Conservation (phyloP, 2,888 invertebrate genomes). For the Acleris cristana region DNA sequence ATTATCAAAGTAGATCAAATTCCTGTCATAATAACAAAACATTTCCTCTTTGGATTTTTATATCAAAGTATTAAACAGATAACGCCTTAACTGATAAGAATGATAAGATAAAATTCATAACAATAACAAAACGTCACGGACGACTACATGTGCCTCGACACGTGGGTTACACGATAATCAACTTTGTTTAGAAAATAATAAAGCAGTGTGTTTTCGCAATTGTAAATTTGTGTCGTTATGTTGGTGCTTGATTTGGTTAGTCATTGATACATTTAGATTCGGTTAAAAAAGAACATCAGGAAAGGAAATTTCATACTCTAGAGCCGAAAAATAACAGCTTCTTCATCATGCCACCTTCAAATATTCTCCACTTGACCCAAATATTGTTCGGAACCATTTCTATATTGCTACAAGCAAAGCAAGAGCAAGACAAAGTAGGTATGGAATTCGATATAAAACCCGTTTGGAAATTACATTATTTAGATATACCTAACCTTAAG, state of each 20-base stretch:
- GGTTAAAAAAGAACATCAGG: too few species aligned
- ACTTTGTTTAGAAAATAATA: slow-evolving; percentile 1
- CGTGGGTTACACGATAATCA: not conserved
- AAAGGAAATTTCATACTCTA: too few species aligned
- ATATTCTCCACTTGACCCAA: too few species aligned
- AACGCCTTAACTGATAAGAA: slow-evolving; percentile 21
- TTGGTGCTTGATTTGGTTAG: not conserved
- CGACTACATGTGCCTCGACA: not conserved
- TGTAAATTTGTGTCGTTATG: not conserved
- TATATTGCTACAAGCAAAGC: too few species aligned
- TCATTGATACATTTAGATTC: not conserved
- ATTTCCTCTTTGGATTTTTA: slow-evolving; percentile 1
- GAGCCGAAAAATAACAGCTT: too few species aligned
- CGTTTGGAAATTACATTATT: too few species aligned
- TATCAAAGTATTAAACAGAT: slow-evolving; percentile 10
- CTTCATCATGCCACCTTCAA: too few species aligned
- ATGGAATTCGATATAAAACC: too few species aligned
- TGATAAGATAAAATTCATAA: slow-evolving; percentile 33
- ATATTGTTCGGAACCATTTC: too few species aligned
- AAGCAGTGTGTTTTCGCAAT: not conserved
- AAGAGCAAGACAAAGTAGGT: too few species aligned
- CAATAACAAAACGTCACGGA: slow-evolving; percentile 31
- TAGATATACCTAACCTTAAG: too few species aligned
- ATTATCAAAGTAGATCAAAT: slow-evolving; percentile 14
- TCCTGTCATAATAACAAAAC: slow-evolving; percentile 14